Evolutionary conservation across 2,113 vertebrate species (phyloP).

Genomic region (Lonchura striata): DNA sequence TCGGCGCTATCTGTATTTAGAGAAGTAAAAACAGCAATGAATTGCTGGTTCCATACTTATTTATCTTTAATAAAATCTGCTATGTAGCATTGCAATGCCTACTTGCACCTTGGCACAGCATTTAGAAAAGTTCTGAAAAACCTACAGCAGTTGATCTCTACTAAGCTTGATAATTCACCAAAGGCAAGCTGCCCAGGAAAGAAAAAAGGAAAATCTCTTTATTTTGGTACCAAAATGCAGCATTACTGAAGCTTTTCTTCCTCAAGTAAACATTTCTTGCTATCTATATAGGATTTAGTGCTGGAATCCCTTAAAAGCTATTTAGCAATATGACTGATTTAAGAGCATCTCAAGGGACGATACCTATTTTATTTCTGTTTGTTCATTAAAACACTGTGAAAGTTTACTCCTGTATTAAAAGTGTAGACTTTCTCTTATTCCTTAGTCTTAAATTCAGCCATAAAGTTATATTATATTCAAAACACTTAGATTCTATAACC

Average conservation of each 20-base stretch:
- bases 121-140: constrained; percentile 19
- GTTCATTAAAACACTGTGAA: constrained; percentile 23
- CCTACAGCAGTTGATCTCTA: background rate
- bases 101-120: background rate
- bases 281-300: background rate
- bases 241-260: background rate
- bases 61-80: constrained; percentile 6
- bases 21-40: constrained; percentile 49
- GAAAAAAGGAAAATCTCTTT: constrained; percentile 8
- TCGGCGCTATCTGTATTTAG: constrained; percentile 53
- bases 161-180: constrained; percentile 28
- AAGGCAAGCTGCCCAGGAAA: constrained; percentile 24
- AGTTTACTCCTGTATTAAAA: background rate
- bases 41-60: constrained; percentile 28
- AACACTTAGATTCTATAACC: constrained; percentile 11
- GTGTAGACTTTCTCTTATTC: background rate
- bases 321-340: constrained; percentile 23
- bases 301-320: constrained; percentile 47
- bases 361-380: constrained; percentile 10
- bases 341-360: constrained; percentile 38
- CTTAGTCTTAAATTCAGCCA: background rate
- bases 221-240: background rate
- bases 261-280: constrained; percentile 15
- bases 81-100: background rate
- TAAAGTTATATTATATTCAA: constrained; percentile 3